phyloP scores from a whole-genome alignment of 2,113 vertebrate species.

The Microcebus jonahi region DNA sequence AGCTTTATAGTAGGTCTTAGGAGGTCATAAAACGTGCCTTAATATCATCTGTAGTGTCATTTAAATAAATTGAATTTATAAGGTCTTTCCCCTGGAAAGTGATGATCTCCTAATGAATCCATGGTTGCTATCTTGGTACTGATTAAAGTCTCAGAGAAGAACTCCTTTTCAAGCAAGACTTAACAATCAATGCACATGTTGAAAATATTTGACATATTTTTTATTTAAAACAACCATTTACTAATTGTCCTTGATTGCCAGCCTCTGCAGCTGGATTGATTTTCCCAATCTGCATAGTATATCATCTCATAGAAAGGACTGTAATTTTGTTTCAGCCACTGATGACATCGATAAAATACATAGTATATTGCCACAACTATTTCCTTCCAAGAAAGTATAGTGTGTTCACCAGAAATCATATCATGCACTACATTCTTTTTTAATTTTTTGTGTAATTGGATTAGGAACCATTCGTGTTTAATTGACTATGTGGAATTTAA shows the following conservation, averaged over 20 bases:
- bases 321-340: neutral
- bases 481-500: constrained; percentile 22
- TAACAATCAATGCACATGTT: neutral
- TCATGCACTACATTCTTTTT: neutral
- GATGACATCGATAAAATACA: neutral
- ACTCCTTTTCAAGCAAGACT: neutral
- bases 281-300: neutral
- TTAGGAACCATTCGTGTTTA: constrained; percentile 42
- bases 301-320: neutral
- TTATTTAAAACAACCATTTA: constrained; percentile 21
- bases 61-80: neutral
- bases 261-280: neutral
- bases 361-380: neutral
- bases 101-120: neutral
- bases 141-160: neutral
- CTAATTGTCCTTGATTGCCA: neutral
- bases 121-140: neutral
- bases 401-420: neutral
- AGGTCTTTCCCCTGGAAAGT: neutral
- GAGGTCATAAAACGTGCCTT: neutral
- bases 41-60: neutral
- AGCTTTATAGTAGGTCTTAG: neutral
- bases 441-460: neutral
- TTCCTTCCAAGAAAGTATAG: neutral
- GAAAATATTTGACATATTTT: neutral